Percentiles rank a stretch among this genome's conserved stretches.
phyloP scores from a whole-genome alignment of 2,113 vertebrate species.

The Ahaetulla prasina region DNA sequence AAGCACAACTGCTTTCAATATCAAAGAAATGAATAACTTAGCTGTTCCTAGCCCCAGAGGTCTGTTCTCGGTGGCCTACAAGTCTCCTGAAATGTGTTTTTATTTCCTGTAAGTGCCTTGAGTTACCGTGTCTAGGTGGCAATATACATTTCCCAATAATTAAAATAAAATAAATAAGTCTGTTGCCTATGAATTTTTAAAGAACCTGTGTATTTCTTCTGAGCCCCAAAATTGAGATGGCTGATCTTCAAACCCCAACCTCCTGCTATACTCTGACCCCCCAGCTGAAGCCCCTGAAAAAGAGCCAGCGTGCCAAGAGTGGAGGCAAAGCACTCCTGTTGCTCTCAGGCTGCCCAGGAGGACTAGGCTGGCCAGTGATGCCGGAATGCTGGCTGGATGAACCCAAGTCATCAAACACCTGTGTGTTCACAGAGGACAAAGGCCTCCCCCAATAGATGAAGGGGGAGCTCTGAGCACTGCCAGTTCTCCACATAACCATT shows the following conservation, averaged over 20 bases:
- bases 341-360: neutral
- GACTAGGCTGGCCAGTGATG: neutral
- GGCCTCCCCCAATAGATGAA: neutral
- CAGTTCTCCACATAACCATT: neutral
- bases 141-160: too few relatives aligned
- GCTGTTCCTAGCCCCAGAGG: neutral
- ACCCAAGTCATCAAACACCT: neutral
- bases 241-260: neutral
- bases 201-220: too few relatives aligned
- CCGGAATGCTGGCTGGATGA: neutral
- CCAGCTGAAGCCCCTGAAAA: neutral
- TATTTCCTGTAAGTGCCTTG: too few relatives aligned
- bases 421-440: neutral
- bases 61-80: neutral
- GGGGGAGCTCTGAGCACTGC: neutral
- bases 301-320: neutral
- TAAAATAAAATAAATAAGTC: too few relatives aligned
- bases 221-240: too few relatives aligned
- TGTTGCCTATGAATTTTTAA: too few relatives aligned
- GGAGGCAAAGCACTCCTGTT: neutral
- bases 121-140: too few relatives aligned
- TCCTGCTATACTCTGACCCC: neutral
- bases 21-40: neutral
- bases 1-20: neutral
- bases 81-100: neutral